Percentiles rank a stretch among this genome's conserved stretches.
Evolutionary conservation across 2,113 vertebrate species (phyloP).

Genomic region (Verasper variegatus): DNA sequence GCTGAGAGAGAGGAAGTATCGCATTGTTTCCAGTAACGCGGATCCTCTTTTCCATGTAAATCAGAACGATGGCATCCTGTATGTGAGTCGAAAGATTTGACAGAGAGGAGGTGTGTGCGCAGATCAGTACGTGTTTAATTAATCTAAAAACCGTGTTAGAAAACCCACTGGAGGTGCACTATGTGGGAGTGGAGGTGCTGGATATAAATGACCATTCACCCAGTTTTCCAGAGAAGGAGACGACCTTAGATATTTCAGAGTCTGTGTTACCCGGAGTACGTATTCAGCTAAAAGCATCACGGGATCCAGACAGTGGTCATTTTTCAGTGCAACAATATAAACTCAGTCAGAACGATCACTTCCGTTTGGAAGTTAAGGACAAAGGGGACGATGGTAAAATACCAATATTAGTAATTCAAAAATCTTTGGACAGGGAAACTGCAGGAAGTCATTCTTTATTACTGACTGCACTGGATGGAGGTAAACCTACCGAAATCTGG

Average conservation of each 20-base stretch:
- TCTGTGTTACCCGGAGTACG: constrained; percentile 55
- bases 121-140: constrained; percentile 62
- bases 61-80: constrained; percentile 69
- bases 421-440: constrained; percentile 62
- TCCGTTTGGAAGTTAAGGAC: constrained; percentile 66
- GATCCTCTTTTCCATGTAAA: constrained; percentile 71
- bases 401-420: constrained; percentile 64
- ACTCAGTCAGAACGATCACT: constrained; percentile 68
- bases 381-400: constrained; percentile 65
- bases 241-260: constrained; percentile 69
- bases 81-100: constrained; percentile 72
- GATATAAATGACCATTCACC: constrained; percentile 81
- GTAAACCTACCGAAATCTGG: constrained; percentile 67
- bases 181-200: constrained; percentile 68
- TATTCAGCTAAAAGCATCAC: constrained; percentile 57
- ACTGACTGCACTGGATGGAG: constrained; percentile 70
- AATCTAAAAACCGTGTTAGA: constrained; percentile 77
- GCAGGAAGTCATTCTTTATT: constrained; percentile 22
- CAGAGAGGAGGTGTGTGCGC: constrained; percentile 75
- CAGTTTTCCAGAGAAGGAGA: constrained; percentile 56
- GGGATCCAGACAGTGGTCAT: constrained; percentile 61
- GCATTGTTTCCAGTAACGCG: constrained; percentile 63
- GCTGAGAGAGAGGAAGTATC: constrained; percentile 61
- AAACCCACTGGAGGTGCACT: constrained; percentile 77
- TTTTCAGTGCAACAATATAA: constrained; percentile 75